These are phyloP conservation scores for Apamea anceps DNA, from an alignment of 2,888 invertebrate genomes.

Conservation along the genomic window DNA sequence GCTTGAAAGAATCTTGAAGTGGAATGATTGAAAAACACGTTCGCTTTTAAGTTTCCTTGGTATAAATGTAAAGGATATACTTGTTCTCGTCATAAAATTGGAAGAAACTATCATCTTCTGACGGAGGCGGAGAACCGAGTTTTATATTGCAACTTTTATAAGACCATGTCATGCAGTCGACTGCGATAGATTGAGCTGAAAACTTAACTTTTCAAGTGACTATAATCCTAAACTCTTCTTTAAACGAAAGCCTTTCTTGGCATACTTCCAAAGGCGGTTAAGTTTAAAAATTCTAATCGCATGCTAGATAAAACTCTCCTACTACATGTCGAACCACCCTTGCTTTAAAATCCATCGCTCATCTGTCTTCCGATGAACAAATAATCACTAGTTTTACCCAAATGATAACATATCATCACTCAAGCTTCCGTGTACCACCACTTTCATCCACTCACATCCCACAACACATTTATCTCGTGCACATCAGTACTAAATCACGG, in stretches of 20 bases:
- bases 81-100: not conserved
- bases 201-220: constrained; percentile 28
- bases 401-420: constrained; percentile 43
- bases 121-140: not conserved
- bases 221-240: constrained; percentile 36
- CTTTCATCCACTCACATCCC: constrained; percentile 26
- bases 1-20: constrained; percentile 1
- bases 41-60: not conserved
- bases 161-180: constrained; percentile 25
- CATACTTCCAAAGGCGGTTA: constrained; percentile 24
- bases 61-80: not conserved
- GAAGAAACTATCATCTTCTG: not conserved
- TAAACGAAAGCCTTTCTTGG: constrained; percentile 39
- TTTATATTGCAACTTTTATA: constrained; percentile 27
- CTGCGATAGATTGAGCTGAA: constrained; percentile 28
- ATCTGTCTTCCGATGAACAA: constrained; percentile 40
- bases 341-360: not conserved
- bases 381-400: constrained; percentile 26
- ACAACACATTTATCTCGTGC: constrained; percentile 50
- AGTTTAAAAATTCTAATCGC: constrained; percentile 39
- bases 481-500: constrained; percentile 59
- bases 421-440: constrained; percentile 17
- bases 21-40: constrained; percentile 1
- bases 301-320: constrained; percentile 10
- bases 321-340: not conserved